Base-by-base conservation (phyloP, 2,797 vertebrate species). In the Gymnoscopelus microlampas region DNA sequence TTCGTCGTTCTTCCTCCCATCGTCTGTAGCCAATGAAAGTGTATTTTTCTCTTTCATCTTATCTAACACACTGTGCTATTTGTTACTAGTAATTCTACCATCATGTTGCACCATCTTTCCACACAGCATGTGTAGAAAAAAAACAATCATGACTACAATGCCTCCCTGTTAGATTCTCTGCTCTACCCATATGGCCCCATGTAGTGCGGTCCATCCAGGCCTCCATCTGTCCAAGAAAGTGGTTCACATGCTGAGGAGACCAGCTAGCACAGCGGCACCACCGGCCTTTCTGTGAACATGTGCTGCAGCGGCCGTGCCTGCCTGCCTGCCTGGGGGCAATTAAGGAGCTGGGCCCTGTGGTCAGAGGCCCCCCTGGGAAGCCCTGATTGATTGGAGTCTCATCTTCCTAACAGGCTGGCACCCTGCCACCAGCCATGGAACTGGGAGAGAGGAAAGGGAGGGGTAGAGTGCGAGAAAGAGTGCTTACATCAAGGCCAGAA, bases 311-410 rank as follows among this genome's bases (percentile, higher is more conserved):
- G 88, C 83, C 80, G 74, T 61, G 78, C 72, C 75, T 63, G 77
- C 68, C 71, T 55, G 84, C 73, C 78, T 78, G 83, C 71, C 76
- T 77, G 69, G 76, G 85, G 87, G 80, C 86, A 91, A 91, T 92
- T 91, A 93, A 86, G 70, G 83, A 88, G 76, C 69, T 1, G 71
- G 84, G 71, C 63, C 80, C 83, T 89, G 83, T 5, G 73, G 77
- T 85, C 75, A 65, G 87, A 84, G 82, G 70, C 83, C 85, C 90
- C 85, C 90, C 90, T 73, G 62, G 85, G 79, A 87, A 82, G 86
- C 75, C 67, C 90, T 95, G 94, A 95, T 94, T 95, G 94, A 95
- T 92, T 94, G 93, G 92, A 95, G 91, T 88, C 90, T 94, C 92
- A 95, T 95, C 92, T 94, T 92, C 85, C 92, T 95, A 95, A 95